A percentile compares a stretch with the other conserved stretches of the same genome.
phyloP scores from a whole-genome alignment of 2,797 vertebrate genomes.

The Chelmon rostratus region DNA sequence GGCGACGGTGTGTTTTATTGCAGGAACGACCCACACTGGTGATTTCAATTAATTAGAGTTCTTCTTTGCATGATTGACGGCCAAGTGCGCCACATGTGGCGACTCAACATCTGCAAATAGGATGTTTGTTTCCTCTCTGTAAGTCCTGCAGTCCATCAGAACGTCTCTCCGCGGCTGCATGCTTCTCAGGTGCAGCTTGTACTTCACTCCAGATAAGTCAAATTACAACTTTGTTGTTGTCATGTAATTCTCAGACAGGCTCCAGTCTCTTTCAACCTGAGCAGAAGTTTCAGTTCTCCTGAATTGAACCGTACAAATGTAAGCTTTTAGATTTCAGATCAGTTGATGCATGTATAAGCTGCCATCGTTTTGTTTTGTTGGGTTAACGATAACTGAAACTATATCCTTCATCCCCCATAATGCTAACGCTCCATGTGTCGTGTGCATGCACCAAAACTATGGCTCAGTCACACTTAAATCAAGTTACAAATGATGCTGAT shows the following conservation, averaged over 20 bases:
- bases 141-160: neutral
- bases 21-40: too few species aligned
- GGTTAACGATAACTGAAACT: neutral
- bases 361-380: neutral
- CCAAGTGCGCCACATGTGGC: neutral
- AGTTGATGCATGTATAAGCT: neutral
- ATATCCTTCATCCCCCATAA: too few species aligned
- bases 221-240: neutral
- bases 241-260: neutral
- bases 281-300: neutral
- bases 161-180: neutral
- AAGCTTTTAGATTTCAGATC: neutral
- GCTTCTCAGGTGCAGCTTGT: neutral
- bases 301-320: neutral
- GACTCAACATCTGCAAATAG: neutral
- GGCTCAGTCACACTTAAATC: neutral
- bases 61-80: too few species aligned
- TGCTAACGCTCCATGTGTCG: neutral
- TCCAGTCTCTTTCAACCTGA: neutral
- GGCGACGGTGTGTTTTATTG: neutral
- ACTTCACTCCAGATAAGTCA: too few species aligned
- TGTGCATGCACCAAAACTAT: neutral
- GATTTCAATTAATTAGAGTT: conserved; percentile 18
- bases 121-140: neutral
- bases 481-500: neutral